phyloP scores from a whole-genome alignment of 2,888 invertebrate species.

The Psylliodes chrysocephalus region DNA sequence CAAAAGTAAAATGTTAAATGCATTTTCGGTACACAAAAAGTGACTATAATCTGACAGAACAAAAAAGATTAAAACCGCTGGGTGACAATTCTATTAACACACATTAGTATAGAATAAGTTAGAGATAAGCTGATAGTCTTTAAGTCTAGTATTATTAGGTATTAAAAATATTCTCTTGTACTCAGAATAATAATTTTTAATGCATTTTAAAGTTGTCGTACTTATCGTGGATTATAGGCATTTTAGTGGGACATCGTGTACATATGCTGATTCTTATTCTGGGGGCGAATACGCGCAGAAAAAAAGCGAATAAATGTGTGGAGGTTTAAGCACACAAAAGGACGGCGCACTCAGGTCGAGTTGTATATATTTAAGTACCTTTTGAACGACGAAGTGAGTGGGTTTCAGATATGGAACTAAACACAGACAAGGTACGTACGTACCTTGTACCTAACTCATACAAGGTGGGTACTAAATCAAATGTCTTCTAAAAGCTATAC shows the following conservation, averaged over 20 bases:
- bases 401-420: slow-evolving; percentile 5
- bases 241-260: background rate
- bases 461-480: background rate
- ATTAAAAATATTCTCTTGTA: too few relatives aligned
- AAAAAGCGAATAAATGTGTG: slow-evolving; percentile 11
- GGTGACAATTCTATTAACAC: too few relatives aligned
- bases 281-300: background rate
- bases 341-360: background rate
- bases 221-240: too few relatives aligned
- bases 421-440: background rate
- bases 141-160: too few relatives aligned
- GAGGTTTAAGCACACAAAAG: slow-evolving; percentile 18
- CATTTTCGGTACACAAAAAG: too few relatives aligned
- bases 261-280: background rate
- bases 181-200: too few relatives aligned
- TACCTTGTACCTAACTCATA: background rate
- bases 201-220: too few relatives aligned
- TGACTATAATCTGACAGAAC: too few relatives aligned
- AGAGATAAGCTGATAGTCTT: too few relatives aligned
- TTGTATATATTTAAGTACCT: slow-evolving; percentile 4
- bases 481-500: background rate
- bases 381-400: background rate
- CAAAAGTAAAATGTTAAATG: too few relatives aligned
- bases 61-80: too few relatives aligned
- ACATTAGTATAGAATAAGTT: too few relatives aligned